phyloP scores from a whole-genome alignment of 2,888 invertebrate genomes.

The Cephus pulcher region DNA sequence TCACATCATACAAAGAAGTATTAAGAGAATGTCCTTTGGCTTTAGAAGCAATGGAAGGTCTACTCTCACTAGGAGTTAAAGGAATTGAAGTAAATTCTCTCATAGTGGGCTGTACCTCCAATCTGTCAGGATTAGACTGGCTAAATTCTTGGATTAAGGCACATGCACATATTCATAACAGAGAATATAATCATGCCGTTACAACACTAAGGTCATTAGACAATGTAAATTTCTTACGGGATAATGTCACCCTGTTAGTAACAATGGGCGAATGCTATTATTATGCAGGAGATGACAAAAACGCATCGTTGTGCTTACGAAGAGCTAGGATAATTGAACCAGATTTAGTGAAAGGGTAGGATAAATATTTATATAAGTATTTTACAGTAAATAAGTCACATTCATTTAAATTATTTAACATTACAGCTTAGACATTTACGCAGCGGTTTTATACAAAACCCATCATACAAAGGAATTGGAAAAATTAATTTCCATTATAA shows the following conservation, averaged over 20 bases:
- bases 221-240: conserved; percentile 73
- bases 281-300: conserved; percentile 77
- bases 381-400: conserved; percentile 32
- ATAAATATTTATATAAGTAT: conserved; percentile 16
- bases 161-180: conserved; percentile 74
- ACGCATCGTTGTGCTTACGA: conserved; percentile 72
- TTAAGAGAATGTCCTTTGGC: conserved; percentile 81
- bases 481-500: conserved; percentile 70
- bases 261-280: conserved; percentile 80
- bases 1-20: conserved; percentile 83
- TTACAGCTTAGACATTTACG: conserved; percentile 74
- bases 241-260: conserved; percentile 76
- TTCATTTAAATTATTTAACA: conserved; percentile 36
- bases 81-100: conserved; percentile 81
- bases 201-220: conserved; percentile 76
- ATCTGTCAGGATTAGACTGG: conserved; percentile 67
- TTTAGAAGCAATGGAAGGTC: conserved; percentile 79
- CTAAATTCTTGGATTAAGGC: conserved; percentile 74
- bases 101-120: conserved; percentile 71
- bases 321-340: conserved; percentile 64
- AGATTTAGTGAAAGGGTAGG: conserved; percentile 60
- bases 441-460: conserved; percentile 73
- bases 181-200: conserved; percentile 78
- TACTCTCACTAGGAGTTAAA: conserved; percentile 78
- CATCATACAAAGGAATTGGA: conserved; percentile 74